Evolutionary conservation across 2,888 invertebrate genomes (phyloP), one percentile per base, ranked within the genome.

Genomic region (Drosophila dives): DNA sequence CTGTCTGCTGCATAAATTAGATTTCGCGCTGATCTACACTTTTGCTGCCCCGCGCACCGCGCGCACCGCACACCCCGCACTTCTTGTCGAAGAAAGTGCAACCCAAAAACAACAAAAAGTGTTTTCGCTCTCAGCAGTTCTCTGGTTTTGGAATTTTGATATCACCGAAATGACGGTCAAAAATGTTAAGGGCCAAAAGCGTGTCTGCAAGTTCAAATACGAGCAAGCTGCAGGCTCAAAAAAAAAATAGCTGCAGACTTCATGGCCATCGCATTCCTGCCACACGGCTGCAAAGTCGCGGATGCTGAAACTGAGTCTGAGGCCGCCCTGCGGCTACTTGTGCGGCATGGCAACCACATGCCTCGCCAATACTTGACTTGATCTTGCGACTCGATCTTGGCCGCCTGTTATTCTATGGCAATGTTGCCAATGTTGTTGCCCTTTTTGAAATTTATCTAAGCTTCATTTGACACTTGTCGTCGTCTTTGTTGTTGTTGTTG

Each of bases 171-270:
- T 86, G 89, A 86, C 86, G 86, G 89, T 89, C 87, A 86, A 77
- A 75, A 89, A 89, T 85, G 86, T 87, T 87, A 91, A 91, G 91
- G 91, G 91, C 91, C 91, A 91, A 90, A 86, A 91, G 91, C 91
- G 91, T 91, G 91, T 89, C 90, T 89, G 83, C 80, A 86, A 91
- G 91, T 91, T 91, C 91, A 91, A 91, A 85, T 85, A 77, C 76
- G 74, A 85, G 75, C 68, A 63, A 72, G 42, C 56, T 42, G 17
- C 40, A 32, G 29, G 32, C 40, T 10, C 3, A 17, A 42, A 42
- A 5, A 29, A 26, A 26, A 29, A 29, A 29, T n/a, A 15, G 20
- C 32, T 40, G 20, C 29, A 32, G 64, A 50, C 50, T 65, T 58
- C 54, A 77, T 67, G 78, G 75, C 85, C 63, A 71, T 69, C 68